These are phyloP conservation scores for Hydractinia echinata DNA, from an alignment of 30 jellyfish, hydroid and myxozoan species.

Conservation along the genomic window DNA sequence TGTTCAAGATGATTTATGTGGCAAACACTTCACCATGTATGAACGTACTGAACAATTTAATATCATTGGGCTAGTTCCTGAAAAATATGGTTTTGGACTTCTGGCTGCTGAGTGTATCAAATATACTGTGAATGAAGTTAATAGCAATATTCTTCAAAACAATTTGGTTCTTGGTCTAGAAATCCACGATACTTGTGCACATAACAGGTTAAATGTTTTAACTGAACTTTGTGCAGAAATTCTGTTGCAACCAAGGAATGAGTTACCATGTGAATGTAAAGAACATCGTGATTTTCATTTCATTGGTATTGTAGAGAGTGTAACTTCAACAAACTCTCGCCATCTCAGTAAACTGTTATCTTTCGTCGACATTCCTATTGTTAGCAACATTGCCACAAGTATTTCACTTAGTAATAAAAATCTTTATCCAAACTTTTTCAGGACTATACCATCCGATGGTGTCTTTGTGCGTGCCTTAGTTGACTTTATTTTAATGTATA, in stretches of 20 bases:
- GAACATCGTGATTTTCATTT: neutral
- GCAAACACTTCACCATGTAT: too few relatives aligned
- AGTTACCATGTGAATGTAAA: neutral
- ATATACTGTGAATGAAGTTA: slow-evolving; percentile 17
- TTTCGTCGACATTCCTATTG: neutral
- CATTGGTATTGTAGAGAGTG: neutral
- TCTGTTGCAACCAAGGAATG: neutral
- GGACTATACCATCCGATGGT: slow-evolving; percentile 19
- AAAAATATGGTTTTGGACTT: neutral
- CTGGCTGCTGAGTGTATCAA: neutral
- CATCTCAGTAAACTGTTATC: neutral
- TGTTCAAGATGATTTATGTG: too few relatives aligned
- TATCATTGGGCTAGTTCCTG: neutral
- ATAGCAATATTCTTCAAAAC: neutral
- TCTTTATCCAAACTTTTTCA: slow-evolving; percentile 4
- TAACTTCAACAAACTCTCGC: neutral
- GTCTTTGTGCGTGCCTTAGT: neutral
- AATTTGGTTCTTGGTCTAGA: neutral
- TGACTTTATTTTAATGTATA: neutral
- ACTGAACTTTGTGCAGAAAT: neutral
- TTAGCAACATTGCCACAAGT: slow-evolving; percentile 9
- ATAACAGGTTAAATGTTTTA: neutral
- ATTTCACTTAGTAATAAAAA: neutral
- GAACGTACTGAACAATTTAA: too few relatives aligned
- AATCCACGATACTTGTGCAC: slow-evolving; percentile 9